phyloP scores from a whole-genome alignment of 2,113 vertebrate genomes.

The Rhinopomastus cyanomelas region DNA sequence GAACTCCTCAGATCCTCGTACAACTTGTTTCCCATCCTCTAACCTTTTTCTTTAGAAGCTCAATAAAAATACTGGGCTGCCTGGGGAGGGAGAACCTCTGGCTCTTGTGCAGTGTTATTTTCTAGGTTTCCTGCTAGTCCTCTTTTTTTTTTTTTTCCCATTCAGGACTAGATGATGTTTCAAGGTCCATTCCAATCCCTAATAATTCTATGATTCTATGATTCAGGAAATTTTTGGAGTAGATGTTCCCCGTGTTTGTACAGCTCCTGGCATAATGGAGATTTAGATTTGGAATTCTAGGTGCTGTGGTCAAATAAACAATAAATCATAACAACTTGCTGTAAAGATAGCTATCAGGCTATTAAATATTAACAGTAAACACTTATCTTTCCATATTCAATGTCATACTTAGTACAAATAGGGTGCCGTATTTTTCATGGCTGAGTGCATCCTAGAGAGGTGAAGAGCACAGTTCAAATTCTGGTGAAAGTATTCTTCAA shows the following conservation, averaged over 20 bases:
- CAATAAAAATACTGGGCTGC: neutral
- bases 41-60: neutral
- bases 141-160: neutral
- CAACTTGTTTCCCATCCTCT: fast-evolving
- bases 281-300: neutral
- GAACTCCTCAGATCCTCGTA: neutral
- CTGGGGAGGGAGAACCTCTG: neutral
- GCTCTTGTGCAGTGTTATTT: neutral
- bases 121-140: neutral
- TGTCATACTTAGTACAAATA: neutral
- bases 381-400: neutral
- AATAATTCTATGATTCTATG: no score
- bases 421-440: neutral
- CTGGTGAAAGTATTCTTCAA: neutral
- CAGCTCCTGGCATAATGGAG: neutral
- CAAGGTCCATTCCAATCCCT: no score
- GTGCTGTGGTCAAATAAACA: neutral
- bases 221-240: neutral
- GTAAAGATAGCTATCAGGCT: neutral
- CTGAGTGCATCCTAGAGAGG: neutral
- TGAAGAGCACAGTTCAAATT: neutral
- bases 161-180: no score
- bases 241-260: neutral
- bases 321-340: neutral
- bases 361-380: neutral